Percentiles rank a stretch among this genome's conserved stretches.
Evolutionary conservation across 2,113 vertebrate species (phyloP).

Genomic region (Corythoichthys haematopterus): DNA sequence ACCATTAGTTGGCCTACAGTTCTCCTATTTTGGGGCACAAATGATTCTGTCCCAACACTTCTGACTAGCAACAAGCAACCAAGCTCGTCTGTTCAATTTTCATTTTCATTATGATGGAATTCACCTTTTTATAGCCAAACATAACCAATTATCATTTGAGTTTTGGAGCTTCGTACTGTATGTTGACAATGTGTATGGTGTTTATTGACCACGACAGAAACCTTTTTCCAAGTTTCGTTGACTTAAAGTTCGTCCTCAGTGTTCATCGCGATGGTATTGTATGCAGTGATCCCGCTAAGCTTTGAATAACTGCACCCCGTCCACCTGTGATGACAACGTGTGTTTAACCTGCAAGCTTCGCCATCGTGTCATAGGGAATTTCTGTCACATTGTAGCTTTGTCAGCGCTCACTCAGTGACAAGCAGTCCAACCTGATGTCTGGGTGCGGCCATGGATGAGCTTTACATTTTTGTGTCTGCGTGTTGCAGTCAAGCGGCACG

Average conservation of each 20-base stretch:
- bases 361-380: not conserved
- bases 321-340: not conserved
- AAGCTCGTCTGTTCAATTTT: not conserved
- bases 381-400: not conserved
- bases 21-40: not conserved
- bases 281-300: not conserved
- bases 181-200: not conserved
- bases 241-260: not conserved
- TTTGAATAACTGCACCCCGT: not conserved
- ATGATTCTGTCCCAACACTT: not conserved
- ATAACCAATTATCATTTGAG: not conserved
- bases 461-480: not conserved
- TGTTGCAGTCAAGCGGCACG: not conserved
- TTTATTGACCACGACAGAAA: not conserved
- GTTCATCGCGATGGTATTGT: not conserved
- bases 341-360: not conserved
- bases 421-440: conserved; percentile 35
- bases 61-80: not conserved
- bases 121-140: not conserved
- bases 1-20: not conserved
- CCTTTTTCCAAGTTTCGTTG: not conserved
- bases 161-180: not conserved
- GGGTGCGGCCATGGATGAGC: conserved; percentile 9
- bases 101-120: not conserved
- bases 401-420: not conserved